Base-by-base conservation (phyloP, 2,888 invertebrate genomes). In the Ophraella communa region DNA sequence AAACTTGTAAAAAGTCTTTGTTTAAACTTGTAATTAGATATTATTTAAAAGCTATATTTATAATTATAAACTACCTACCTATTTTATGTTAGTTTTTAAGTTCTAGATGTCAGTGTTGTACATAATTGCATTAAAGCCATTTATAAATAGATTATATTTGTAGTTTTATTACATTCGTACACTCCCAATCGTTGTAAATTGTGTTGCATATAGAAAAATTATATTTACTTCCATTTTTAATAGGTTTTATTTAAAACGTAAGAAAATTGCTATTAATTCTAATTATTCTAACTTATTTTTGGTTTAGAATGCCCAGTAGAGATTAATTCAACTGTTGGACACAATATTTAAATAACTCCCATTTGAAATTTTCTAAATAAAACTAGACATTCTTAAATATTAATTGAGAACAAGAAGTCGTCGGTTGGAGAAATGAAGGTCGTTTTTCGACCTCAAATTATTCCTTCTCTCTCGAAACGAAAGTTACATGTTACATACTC, bases 71-170 rank as follows among this genome's bases (percentile, higher is more conserved):
- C 52, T 72, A 74, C 67, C 70, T 70, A n/a, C 67, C 72, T 71
- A 65, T 69, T 71, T 72, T 72, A 70, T 71, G 68, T 71, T 72
- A 70, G 68, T 74, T 73, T 75, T 73, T 76, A 76, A 75, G 73
- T 76, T 74, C 73, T 78, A 78, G 75, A 74, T 76, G 78, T 79
- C 78, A 75, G 74, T 80, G 80, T 80, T 80, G 80, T 80, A 79
- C 76, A 80, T 79, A 79, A 65, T 74, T 74, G 78, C 77, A 79
- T 78, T 79, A 79, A 79, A 80, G 73, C 75, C 78, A 78, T 79
- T 79, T 79, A 78, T 78, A 79, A 77, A 77, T 73, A 61, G 61
- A 57, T 53, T 44, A 52, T 18, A 51, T 14, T 21, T 39, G 47
- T n/a, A 14, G 39, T 39, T 14, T 39, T 39, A 30, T 30, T 30